These are phyloP conservation scores for Aulostomus chinensis DNA, from an alignment of 2,797 vertebrate genomes.

Conservation along the genomic window DNA sequence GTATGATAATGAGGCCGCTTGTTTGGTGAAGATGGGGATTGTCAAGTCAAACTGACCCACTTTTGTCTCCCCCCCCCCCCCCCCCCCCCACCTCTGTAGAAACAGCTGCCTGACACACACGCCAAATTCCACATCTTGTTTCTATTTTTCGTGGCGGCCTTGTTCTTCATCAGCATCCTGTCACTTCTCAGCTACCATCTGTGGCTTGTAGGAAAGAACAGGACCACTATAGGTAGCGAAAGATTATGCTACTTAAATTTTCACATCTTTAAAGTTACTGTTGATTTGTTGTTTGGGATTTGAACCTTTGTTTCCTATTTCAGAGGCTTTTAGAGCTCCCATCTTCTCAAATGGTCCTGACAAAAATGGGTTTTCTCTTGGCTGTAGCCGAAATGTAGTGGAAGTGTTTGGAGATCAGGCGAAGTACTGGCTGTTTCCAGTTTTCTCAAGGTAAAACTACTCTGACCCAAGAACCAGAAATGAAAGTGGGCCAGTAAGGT, in stretches of 20 bases:
- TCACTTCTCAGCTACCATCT: slow-evolving; percentile 95
- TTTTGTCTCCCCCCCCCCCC: neutral
- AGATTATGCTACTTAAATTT: neutral
- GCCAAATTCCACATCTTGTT: slow-evolving; percentile 97
- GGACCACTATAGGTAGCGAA: slow-evolving; percentile 93
- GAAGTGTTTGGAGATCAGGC: slow-evolving; percentile 92
- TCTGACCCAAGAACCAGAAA: no score
- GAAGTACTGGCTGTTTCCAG: slow-evolving; percentile 89
- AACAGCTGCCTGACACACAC: slow-evolving; percentile 84
- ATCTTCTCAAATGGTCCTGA: slow-evolving; percentile 90
- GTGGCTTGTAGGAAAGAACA: slow-evolving; percentile 95
- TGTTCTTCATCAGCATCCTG: slow-evolving; percentile 95
- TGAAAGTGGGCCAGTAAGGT: no score
- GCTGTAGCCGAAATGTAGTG: slow-evolving; percentile 86
- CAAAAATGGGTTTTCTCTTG: slow-evolving; percentile 94
- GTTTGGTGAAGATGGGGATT: no score
- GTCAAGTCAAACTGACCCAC: slow-evolving; percentile 6
- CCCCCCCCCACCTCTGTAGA: no score
- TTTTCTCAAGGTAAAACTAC: slow-evolving; percentile 88
- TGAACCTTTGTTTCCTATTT: neutral
- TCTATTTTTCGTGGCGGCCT: slow-evolving; percentile 94
- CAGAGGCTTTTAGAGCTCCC: slow-evolving; percentile 94
- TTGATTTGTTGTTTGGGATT: neutral
- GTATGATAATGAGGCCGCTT: no score
- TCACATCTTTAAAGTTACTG: neutral